Evolutionary conservation across 2,113 vertebrate species (phyloP).

Genomic region (Megaceryle maxima): DNA sequence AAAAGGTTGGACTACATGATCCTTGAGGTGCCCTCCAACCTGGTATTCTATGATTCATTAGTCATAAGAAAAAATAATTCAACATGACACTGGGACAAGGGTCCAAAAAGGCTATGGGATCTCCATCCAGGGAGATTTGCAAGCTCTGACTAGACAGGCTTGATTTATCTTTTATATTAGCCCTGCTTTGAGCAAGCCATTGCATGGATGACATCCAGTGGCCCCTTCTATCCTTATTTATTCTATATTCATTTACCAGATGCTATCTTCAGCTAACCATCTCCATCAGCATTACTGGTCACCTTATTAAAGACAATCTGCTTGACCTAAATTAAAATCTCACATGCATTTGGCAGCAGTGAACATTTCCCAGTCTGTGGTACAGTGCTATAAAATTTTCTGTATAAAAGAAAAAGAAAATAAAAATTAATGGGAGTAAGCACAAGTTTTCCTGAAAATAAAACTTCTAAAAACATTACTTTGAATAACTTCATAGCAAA

Average conservation of each 20-base stretch:
- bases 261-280: not conserved
- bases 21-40: too few species aligned
- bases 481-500: not conserved
- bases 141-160: not conserved
- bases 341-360: not conserved
- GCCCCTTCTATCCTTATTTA: not conserved
- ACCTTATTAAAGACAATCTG: not conserved
- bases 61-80: not conserved
- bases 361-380: not conserved
- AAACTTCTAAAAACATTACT: not conserved
- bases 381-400: not conserved
- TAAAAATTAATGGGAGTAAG: not conserved
- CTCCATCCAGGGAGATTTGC: not conserved
- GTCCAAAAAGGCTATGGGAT: not conserved
- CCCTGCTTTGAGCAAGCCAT: not conserved
- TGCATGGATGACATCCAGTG: not conserved
- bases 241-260: not conserved
- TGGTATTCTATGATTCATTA: not conserved
- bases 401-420: not conserved
- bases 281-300: not conserved
- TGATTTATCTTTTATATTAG: not conserved
- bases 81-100: not conserved
- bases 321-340: slow-evolving; percentile 16
- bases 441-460: not conserved
- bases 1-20: too few species aligned